Conservation (phyloP, 2,113 vertebrate genomes). For the Centropus bengalensis region DNA sequence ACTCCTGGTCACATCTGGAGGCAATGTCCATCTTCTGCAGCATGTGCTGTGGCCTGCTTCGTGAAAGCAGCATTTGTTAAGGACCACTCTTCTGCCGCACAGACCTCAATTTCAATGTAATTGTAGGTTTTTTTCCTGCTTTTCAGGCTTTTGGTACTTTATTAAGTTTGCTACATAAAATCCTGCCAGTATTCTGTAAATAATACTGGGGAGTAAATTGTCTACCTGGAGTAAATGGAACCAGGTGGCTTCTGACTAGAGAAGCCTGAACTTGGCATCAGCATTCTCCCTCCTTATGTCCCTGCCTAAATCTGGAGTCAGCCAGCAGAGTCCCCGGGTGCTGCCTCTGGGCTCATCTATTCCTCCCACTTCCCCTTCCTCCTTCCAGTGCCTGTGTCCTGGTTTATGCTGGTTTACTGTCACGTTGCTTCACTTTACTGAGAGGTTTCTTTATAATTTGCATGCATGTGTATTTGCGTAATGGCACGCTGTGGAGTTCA, state of each 20-base stretch:
- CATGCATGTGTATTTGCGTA: neutral
- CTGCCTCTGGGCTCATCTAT: fast-evolving
- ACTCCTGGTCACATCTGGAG: neutral
- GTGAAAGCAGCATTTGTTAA: neutral
- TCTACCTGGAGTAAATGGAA: neutral
- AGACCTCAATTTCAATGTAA: neutral
- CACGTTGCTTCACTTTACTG: neutral
- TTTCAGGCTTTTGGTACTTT: neutral
- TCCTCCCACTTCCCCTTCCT: neutral
- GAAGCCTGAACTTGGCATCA: neutral
- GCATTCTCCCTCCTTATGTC: fast-evolving
- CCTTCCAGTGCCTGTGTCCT: neutral
- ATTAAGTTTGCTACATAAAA: neutral
- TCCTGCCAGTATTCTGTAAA: neutral
- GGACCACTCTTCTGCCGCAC: neutral
- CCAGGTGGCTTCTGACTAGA: neutral
- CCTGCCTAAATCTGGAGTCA: neutral
- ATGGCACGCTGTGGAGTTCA: neutral
- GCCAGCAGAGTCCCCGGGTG: neutral
- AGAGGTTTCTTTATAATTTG: neutral
- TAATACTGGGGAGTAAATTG: neutral
- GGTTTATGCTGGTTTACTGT: conserved; percentile 12
- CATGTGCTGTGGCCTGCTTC: neutral
- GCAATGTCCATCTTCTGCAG: neutral
- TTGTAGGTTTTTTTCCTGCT: neutral